These are phyloP conservation scores for Diaperis boleti DNA, from an alignment of 2,888 invertebrate genomes.

Conservation along the genomic window DNA sequence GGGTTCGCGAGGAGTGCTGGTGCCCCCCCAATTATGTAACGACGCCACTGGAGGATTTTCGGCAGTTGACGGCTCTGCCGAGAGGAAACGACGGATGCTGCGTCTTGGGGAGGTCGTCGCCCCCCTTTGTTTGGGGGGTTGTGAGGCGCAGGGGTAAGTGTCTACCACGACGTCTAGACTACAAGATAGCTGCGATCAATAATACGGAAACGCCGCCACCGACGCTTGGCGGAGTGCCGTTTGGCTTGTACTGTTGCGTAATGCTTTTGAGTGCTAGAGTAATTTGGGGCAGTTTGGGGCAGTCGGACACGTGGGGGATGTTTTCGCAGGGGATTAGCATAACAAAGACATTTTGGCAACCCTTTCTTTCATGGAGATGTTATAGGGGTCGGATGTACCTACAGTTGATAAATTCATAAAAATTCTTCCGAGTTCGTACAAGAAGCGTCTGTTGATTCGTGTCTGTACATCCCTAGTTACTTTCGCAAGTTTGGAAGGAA, in stretches of 20 bases:
- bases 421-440: too few species aligned
- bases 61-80: neutral
- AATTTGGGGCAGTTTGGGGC: slow-evolving; percentile 34
- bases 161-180: slow-evolving; percentile 44
- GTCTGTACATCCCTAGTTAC: too few species aligned
- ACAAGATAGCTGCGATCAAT: slow-evolving; percentile 39
- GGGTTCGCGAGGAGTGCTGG: neutral
- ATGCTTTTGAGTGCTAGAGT: slow-evolving; percentile 18
- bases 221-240: slow-evolving; percentile 15
- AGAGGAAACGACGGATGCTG: slow-evolving; percentile 3
- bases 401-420: too few species aligned
- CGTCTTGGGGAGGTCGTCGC: slow-evolving; percentile 31
- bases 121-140: slow-evolving; percentile 19
- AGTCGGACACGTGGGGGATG: slow-evolving; percentile 28
- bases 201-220: slow-evolving; percentile 39
- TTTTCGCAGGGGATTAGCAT: slow-evolving; percentile 20
- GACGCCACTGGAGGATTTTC: neutral
- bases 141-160: slow-evolving; percentile 37
- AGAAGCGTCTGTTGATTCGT: too few species aligned
- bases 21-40: slow-evolving; percentile 1
- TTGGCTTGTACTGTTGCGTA: slow-evolving; percentile 22
- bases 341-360: slow-evolving; percentile 17
- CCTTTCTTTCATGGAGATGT: slow-evolving; percentile 2
- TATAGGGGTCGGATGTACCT: slow-evolving; percentile 4
- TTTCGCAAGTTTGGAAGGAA: too few species aligned